Evolutionary conservation across 2,797 vertebrate genomes (phyloP), one percentile per base, ranked within the genome.

Genomic region (Tinamus major): DNA sequence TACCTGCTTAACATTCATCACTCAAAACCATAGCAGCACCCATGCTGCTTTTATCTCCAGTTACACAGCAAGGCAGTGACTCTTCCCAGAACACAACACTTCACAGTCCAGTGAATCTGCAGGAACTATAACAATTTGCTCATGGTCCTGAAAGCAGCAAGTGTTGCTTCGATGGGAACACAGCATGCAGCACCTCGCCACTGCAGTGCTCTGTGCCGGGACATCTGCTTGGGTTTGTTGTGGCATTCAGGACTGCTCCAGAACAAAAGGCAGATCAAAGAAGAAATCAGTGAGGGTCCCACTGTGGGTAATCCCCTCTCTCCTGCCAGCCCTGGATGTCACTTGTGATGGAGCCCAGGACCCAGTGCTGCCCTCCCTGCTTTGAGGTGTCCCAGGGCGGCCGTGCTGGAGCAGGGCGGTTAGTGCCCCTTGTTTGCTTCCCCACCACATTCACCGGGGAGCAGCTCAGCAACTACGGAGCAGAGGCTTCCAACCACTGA

Each of bases 181-280:
- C 18, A 63, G 55, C 24, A 6, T 4, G 49, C 1, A 44, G n/a
- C 6, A 33, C 33, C 23, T 12, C 0, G 0, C 39, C 41, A 67
- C 29, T 2, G 4, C 1, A 1, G n/a, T 26, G 64, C n/a, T 20
- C 75, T 26, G n/a, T n/a, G 37, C 64, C 71, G 55, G 37, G 65
- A 51, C 55, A 63, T 13, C 35, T 41, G 14, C 37, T 33, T 51
- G 48, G 49, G 48, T 46, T 67, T 68, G 53, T 58, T 53, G 51
- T 5, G 11, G 23, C 35, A 23, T 15, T 9, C 21, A 85, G 55
- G 72, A 46, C 15, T 56, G 41, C 19, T 15, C 17, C 53, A 76
- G 48, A 49, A 46, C 24, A 72, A 79, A 83, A 56, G 70, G 18
- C 21, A 37, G 8, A 24, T 20, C 55, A 77, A 67, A 37, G 24